Base-by-base conservation (phyloP, 1,140 invertebrate genomes). In the Glomeris maerens region DNA sequence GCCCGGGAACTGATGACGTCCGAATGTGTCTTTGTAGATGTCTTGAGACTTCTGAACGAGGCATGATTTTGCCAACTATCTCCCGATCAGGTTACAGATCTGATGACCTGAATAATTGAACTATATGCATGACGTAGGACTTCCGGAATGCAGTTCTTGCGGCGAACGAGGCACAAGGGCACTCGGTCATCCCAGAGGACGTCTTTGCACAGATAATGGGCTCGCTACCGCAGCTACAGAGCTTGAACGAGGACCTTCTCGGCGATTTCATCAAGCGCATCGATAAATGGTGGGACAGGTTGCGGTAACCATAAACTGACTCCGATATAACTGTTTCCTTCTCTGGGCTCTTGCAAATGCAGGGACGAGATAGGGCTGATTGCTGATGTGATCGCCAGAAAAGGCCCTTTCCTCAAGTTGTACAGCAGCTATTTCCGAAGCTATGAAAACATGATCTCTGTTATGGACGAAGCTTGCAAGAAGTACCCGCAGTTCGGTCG, bases 371-470 rank as follows among this genome's bases (percentile, higher is more conserved):
- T 72, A 53, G 70, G 71, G 3, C 73, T 73, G 64, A 76, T 84
- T 49, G 72, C 80, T n/a, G 81, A 84, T 64, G 75, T 84, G 14
- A 79, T 84, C 64, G 77, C 82, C 14, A 78, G 75, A 58, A 81
- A 81, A 60, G 81, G 81, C 22, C 80, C 80, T 1, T 84, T 83
- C 63, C 65, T 84, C 0, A 84, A 83, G 64, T 69, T 83, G 56
- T 84, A 83, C 54, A 77, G 80, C 0, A 70, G 74, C 22, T 84
- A 83, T 59, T 80, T 83, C 20, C 72, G 74, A 55, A 78, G 83
- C 60, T 84, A 82, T 65, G 73, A 79, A 60, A 68, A 68, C 36
- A 77, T 78, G 17, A 74, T 72, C 61, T 67, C 72, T 55, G 64
- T 73, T 22, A 71, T 83, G 21, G 78, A 78, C 54, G 76, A 78